A percentile compares a stretch with the other conserved stretches of the same genome.
Conservation (phyloP, 1,140 invertebrate genomes). For the Notospermus geniculatus region DNA sequence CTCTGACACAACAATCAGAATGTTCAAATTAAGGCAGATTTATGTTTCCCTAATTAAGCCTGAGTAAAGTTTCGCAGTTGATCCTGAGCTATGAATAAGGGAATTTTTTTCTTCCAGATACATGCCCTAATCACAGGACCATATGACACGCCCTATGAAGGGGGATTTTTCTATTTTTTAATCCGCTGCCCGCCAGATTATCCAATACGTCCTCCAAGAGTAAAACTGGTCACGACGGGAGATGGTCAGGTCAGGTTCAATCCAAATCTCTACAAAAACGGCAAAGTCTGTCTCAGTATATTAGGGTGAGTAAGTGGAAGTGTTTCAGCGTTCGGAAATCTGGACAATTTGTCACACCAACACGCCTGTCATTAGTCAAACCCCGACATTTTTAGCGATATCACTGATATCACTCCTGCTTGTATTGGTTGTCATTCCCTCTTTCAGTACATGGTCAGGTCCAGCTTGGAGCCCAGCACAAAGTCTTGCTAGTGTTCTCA, state of each 20-base stretch:
- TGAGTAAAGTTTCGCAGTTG: not conserved
- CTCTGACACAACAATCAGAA: too few species aligned
- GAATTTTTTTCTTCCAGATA: conserved; percentile 39
- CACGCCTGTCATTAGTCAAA: too few species aligned
- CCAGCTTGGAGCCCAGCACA: conserved; percentile 64
- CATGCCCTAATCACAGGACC: conserved; percentile 66
- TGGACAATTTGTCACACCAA: too few species aligned
- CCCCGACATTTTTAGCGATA: too few species aligned
- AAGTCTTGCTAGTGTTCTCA: conserved; percentile 61
- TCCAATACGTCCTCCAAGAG: conserved; percentile 59
- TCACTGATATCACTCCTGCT: too few species aligned
- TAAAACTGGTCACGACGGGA: conserved; percentile 65
- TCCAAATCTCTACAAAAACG: conserved; percentile 65
- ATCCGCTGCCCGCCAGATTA: conserved; percentile 63
- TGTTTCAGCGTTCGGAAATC: not conserved
- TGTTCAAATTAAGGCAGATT: too few species aligned
- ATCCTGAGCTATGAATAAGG: conserved; percentile 6
- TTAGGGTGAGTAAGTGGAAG: conserved; percentile 58
- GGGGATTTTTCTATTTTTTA: conserved; percentile 66
- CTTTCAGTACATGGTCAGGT: conserved; percentile 61
- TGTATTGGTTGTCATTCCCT: too few species aligned
- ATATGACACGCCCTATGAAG: conserved; percentile 68
- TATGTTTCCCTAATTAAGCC: conserved; percentile 12
- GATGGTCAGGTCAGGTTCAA: conserved; percentile 64
- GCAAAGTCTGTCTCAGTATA: conserved; percentile 68